Conservation (phyloP, 2,888 invertebrate genomes). For the Dimorphilus gyrociliatus region DNA sequence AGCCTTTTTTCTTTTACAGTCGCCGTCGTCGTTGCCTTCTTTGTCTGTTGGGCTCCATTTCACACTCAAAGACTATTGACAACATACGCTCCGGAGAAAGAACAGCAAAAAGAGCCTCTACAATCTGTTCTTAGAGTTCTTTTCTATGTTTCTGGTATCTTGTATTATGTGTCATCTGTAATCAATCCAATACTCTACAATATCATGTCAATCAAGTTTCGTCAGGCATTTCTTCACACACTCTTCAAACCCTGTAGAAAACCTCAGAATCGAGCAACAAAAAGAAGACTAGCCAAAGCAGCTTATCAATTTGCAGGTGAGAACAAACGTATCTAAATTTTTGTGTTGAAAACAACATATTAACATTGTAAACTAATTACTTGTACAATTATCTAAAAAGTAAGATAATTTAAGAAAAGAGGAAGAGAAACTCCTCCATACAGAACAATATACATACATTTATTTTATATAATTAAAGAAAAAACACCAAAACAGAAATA, state of each 20-base stretch:
- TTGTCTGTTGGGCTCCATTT: slow-evolving; percentile 33
- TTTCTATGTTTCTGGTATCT: slow-evolving; percentile 67
- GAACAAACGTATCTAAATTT: too few species aligned
- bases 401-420: too few species aligned
- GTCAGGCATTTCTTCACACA: slow-evolving; percentile 67
- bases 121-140: slow-evolving; percentile 52
- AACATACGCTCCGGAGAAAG: slow-evolving; percentile 43
- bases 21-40: slow-evolving; percentile 31
- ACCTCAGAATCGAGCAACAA: not conserved
- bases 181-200: slow-evolving; percentile 84
- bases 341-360: too few species aligned
- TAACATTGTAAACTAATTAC: too few species aligned
- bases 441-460: too few species aligned
- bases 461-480: too few species aligned
- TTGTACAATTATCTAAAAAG: too few species aligned
- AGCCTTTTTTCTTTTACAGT: slow-evolving; percentile 23
- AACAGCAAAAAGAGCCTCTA: slow-evolving; percentile 14
- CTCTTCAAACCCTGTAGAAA: slow-evolving; percentile 12
- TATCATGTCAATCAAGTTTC: slow-evolving; percentile 82
- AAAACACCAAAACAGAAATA: too few species aligned
- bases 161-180: slow-evolving; percentile 78
- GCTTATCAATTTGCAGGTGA: too few species aligned
- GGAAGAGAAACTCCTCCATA: too few species aligned
- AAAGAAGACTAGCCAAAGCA: too few species aligned
- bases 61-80: slow-evolving; percentile 44